A percentile compares a stretch with the other conserved stretches of the same genome.
These are phyloP conservation scores for Zaprionus lineosus DNA, from an alignment of 2,888 invertebrate genomes.

Conservation along the genomic window DNA sequence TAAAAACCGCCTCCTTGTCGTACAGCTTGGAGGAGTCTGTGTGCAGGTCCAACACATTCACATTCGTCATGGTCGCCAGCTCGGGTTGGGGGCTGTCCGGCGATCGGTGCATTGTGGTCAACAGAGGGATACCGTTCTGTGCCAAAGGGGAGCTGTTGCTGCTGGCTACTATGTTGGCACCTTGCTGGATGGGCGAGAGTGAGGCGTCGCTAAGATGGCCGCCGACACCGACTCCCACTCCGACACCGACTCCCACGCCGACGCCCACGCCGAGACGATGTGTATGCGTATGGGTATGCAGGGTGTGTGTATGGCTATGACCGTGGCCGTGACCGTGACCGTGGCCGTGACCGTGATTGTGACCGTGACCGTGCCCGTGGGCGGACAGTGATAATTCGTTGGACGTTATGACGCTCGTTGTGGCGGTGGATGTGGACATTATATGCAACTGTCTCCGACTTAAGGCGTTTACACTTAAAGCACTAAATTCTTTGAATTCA, in stretches of 20 bases:
- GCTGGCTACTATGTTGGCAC: slow-evolving; percentile 68
- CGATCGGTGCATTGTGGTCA: slow-evolving; percentile 82
- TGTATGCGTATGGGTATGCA: slow-evolving; percentile 47
- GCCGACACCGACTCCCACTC: slow-evolving; percentile 48
- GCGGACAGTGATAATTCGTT: slow-evolving; percentile 78
- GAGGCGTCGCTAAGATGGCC: slow-evolving; percentile 71
- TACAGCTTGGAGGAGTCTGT: slow-evolving; percentile 82
- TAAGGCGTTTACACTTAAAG: not conserved
- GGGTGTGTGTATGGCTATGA: slow-evolving; percentile 44
- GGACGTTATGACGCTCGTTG: slow-evolving; percentile 80
- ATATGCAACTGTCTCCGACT: slow-evolving; percentile 34
- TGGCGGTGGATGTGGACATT: slow-evolving; percentile 80
- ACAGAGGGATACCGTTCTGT: slow-evolving; percentile 79
- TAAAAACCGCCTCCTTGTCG: slow-evolving; percentile 82
- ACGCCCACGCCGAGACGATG: slow-evolving; percentile 55
- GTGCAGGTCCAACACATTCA: slow-evolving; percentile 89
- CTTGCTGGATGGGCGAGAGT: slow-evolving; percentile 66
- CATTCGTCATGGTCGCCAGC: slow-evolving; percentile 94
- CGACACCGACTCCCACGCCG: slow-evolving; percentile 56
- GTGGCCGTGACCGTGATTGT: slow-evolving; percentile 53
- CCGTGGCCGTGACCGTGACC: slow-evolving; percentile 41
- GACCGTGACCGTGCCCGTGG: slow-evolving; percentile 53
- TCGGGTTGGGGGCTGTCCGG: slow-evolving; percentile 89
- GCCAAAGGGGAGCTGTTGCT: slow-evolving; percentile 72
- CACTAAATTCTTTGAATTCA: not conserved